A percentile compares a stretch with the other conserved stretches of the same genome.
phyloP scores from a whole-genome alignment of 2,113 vertebrate genomes.

The Ammodytes dubius region DNA sequence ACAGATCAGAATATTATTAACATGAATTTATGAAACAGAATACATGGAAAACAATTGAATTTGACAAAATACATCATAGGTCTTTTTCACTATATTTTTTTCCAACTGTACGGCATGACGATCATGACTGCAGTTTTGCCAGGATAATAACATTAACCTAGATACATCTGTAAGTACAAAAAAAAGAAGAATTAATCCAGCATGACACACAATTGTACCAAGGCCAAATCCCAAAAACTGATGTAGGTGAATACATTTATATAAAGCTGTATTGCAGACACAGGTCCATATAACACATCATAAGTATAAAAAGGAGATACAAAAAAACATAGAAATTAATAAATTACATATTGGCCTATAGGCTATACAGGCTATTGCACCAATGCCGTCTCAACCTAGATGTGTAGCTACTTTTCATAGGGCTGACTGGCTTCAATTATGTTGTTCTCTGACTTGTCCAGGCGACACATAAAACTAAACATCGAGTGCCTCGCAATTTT shows the following conservation, averaged over 20 bases:
- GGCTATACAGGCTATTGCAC: too few relatives aligned
- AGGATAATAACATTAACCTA: slow-evolving; percentile 49
- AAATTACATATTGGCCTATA: too few relatives aligned
- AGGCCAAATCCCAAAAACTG: not conserved
- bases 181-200: slow-evolving; percentile 35
- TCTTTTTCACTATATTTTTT: not conserved
- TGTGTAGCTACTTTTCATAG: not conserved
- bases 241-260: not conserved
- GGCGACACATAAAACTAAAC: too few relatives aligned
- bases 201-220: not conserved
- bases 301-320: too few relatives aligned
- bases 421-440: too few relatives aligned
- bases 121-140: not conserved
- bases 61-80: not conserved
- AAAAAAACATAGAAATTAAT: too few relatives aligned
- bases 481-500: too few relatives aligned
- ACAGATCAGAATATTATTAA: not conserved
- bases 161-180: slow-evolving; percentile 14
- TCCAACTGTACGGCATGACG: not conserved
- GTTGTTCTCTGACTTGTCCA: too few relatives aligned
- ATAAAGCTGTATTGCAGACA: too few relatives aligned
- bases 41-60: not conserved
- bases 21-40: not conserved
- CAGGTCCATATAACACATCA: too few relatives aligned
- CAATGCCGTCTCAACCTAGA: too few relatives aligned